phyloP scores from a whole-genome alignment of 2,113 vertebrate genomes.

The Phoenicopterus ruber region DNA sequence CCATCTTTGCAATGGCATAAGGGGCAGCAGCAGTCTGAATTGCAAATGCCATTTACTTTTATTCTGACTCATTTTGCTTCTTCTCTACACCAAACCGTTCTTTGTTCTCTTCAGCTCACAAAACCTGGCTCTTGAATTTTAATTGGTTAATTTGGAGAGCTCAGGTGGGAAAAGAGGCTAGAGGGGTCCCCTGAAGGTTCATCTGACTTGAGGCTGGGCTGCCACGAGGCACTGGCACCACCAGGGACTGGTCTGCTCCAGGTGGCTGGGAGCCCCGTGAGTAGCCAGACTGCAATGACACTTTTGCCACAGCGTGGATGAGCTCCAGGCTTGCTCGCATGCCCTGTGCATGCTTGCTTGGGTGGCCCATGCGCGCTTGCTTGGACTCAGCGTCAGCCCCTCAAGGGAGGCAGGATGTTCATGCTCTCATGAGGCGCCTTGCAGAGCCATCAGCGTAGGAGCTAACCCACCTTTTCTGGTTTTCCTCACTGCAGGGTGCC shows the following conservation, averaged over 20 bases:
- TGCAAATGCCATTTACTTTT: not conserved
- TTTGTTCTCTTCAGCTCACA: not conserved
- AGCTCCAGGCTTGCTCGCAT: not conserved
- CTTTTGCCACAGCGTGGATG: fast-evolving
- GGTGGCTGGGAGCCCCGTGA: fast-evolving
- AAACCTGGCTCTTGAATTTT: not conserved
- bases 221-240: not conserved
- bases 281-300: not conserved
- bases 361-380: too few species aligned
- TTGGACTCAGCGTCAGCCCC: not conserved
- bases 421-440: not conserved
- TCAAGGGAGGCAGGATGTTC: not conserved
- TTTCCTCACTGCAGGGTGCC: not conserved
- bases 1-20: not conserved
- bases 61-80: not conserved
- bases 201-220: not conserved
- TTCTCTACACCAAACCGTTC: not conserved
- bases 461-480: not conserved
- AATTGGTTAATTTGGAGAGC: not conserved
- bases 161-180: not conserved
- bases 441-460: not conserved
- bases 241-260: not conserved
- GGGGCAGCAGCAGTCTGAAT: not conserved
- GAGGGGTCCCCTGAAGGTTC: not conserved
- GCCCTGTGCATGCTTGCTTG: too few species aligned